phyloP scores from a whole-genome alignment of 2,113 vertebrate genomes.

The Calidris pugnax region DNA sequence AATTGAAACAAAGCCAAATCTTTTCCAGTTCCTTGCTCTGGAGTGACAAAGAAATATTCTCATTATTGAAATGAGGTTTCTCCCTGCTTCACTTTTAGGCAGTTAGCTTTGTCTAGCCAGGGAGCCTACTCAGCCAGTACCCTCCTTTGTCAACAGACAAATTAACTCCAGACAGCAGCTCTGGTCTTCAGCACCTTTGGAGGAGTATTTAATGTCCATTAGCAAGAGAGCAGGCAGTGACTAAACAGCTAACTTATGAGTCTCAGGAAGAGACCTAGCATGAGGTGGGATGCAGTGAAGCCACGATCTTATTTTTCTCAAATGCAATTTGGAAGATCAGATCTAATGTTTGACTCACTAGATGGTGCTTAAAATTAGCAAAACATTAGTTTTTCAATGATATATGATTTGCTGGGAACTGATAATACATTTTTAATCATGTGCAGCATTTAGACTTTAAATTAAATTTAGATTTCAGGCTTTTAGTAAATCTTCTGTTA shows the following conservation, averaged over 20 bases:
- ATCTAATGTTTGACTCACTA: neutral
- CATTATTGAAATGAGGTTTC: neutral
- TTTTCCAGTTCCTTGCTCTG: neutral
- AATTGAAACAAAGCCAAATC: neutral
- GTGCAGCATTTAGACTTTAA: neutral
- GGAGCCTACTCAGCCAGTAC: neutral
- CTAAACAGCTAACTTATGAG: neutral
- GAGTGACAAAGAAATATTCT: neutral
- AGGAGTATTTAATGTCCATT: conserved; percentile 3
- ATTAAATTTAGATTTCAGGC: neutral
- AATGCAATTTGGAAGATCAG: neutral
- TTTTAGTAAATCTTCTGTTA: neutral
- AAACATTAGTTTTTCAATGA: neutral
- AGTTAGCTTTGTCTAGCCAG: neutral
- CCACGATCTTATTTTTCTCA: neutral
- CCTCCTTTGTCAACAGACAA: neutral
- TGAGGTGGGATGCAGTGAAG: neutral
- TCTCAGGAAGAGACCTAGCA: neutral
- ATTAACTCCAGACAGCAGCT: neutral
- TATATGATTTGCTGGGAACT: neutral
- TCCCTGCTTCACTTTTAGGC: neutral
- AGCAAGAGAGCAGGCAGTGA: neutral
- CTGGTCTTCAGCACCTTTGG: neutral
- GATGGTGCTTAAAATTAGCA: conserved; percentile 19
- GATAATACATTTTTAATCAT: neutral